Conservation (phyloP, 2,113 vertebrate species). For the Embiotoca jacksoni region DNA sequence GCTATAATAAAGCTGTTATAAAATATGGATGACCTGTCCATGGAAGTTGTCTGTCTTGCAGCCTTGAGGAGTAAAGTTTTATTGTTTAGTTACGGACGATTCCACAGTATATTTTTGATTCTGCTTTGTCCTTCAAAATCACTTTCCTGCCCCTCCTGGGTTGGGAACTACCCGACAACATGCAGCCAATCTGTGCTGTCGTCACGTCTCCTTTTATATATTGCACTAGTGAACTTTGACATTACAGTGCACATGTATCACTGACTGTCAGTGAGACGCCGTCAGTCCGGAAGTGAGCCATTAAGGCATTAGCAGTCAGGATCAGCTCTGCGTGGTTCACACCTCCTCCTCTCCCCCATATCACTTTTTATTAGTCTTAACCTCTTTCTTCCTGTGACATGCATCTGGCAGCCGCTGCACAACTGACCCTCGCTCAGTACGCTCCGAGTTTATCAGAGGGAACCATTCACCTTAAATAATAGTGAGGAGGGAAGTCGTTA, state of each 20-base stretch:
- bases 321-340: not conserved
- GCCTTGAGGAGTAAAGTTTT: not conserved
- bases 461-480: constrained; percentile 6
- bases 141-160: no score
- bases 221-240: constrained; percentile 1
- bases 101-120: not conserved
- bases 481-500: not conserved
- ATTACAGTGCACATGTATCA: constrained; percentile 9
- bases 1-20: not conserved
- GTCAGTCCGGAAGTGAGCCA: not conserved
- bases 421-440: not conserved
- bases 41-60: not conserved
- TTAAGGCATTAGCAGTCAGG: fast-evolving
- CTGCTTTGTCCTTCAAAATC: not conserved
- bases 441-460: constrained; percentile 4
- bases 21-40: not conserved
- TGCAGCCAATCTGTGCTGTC: not conserved
- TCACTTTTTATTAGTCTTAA: not conserved
- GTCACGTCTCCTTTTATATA: not conserved
- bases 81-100: not conserved
- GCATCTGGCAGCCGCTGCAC: not conserved
- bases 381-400: constrained; percentile 25
- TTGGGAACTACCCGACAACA: not conserved
- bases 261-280: not conserved
- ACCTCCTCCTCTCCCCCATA: not conserved